Evolutionary conservation across 2,113 vertebrate genomes (phyloP), one percentile per base, ranked within the genome.

Genomic region (Sphaerodactylus townsendi): DNA sequence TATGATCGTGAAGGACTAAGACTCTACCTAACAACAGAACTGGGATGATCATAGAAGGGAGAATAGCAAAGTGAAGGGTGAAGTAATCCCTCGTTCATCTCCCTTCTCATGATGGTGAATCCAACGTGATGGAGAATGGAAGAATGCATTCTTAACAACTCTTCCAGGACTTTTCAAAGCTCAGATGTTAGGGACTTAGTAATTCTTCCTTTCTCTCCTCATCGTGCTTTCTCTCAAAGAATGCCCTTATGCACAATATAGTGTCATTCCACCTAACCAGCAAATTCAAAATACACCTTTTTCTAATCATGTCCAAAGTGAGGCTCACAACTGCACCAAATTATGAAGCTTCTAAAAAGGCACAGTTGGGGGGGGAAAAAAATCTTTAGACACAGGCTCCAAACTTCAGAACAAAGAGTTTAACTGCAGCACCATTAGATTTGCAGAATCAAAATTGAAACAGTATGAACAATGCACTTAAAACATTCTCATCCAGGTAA

Each of bases 381-480:
- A 62, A 86, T 78, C 84, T 64, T 87, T 10, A 79, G 79, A 44
- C n/a, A 35, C 88, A 88, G 79, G 77, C 53, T 77, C 30, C 48
- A 86, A 87, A 13, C 9, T 64, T 65, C 14, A 39, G 85, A 86
- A 79, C 35, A 81, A 72, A 86, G 23, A 91, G 1, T 0, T 76
- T 92, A 90, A 89, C 74, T 91, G 46, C 80, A 78, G 85, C 21
- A 68, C 7, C 86, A 90, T 84, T 79, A 89, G 28, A 79, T 85
- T 89, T 91, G 90, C 79, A 92, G 89, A 92, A 88, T 79, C 9
- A 86, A 91, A 92, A 90, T 41, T 23, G 82, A 87, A 90, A 87
- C 46, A 84, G 72, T 39, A 56, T 33, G 77, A 23, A 33, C 68
- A 5, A 30, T 88, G 28, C 84, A 85, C 65, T 88, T 75, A 50